A percentile compares a stretch with the other conserved stretches of the same genome.
Conservation (phyloP, 2,113 vertebrate genomes). For the Bos indicus region DNA sequence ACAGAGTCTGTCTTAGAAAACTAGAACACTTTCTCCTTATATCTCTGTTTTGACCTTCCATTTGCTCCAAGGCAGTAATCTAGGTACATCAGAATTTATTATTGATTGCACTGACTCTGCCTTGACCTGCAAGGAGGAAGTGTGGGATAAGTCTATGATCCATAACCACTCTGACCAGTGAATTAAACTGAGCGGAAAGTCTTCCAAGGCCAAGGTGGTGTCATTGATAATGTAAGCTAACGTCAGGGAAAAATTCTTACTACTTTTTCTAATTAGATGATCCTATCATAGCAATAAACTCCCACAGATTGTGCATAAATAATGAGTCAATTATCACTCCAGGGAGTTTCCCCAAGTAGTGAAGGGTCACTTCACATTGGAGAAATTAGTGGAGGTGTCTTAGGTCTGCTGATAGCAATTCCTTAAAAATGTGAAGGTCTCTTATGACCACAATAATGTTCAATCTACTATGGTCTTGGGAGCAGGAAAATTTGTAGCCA, state of each 20-base stretch:
- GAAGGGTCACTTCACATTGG: background rate
- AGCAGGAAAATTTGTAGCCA: background rate
- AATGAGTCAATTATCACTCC: background rate
- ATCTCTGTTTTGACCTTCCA: background rate
- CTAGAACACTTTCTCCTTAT: background rate
- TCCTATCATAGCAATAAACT: background rate
- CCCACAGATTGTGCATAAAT: background rate
- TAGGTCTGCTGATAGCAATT: background rate
- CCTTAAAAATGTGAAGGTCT: background rate
- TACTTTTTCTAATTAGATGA: background rate
- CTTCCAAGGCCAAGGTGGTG: background rate
- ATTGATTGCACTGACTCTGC: background rate
- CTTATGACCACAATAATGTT: background rate
- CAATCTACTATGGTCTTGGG: background rate
- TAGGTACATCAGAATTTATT: background rate
- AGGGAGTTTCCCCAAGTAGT: background rate
- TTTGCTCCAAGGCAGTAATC: background rate
- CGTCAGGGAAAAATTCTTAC: background rate
- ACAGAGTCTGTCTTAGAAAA: background rate
- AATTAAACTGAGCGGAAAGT: background rate
- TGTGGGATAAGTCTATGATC: background rate
- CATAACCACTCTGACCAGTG: background rate
- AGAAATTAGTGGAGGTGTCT: background rate
- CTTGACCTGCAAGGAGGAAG: background rate
- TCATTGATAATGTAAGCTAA: background rate